Conservation (phyloP, 2,888 invertebrate genomes). For the Psylliodes chrysocephalus region DNA sequence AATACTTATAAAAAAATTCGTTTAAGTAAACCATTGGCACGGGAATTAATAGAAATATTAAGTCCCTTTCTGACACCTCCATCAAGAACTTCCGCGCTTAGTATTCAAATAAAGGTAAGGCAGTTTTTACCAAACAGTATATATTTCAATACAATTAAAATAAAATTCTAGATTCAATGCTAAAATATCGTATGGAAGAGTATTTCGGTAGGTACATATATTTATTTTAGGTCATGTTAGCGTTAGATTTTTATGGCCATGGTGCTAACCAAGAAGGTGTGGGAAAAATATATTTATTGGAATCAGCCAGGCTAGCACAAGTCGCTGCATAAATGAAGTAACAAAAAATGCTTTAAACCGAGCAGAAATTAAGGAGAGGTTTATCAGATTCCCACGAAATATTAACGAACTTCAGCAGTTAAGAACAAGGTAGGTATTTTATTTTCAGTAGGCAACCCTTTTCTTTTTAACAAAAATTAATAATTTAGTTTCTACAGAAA, state of each 20-base stretch:
- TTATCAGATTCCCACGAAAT: conserved; percentile 1
- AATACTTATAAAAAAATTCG: no score
- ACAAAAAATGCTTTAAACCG: conserved; percentile 13
- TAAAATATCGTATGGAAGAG: not conserved
- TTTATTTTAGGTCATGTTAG: not conserved
- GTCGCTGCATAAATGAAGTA: conserved; percentile 7
- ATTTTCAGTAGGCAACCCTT: no score
- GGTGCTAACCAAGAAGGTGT: conserved; percentile 5
- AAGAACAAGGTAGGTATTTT: conserved; percentile 10
- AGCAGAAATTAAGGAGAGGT: not conserved
- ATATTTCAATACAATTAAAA: no score
- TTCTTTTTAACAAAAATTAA: not conserved
- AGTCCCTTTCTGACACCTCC: conserved; percentile 2
- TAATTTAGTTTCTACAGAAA: not conserved
- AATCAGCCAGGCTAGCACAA: conserved; percentile 3
- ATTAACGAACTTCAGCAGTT: conserved; percentile 4
- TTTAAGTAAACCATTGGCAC: no score
- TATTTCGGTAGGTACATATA: not conserved
- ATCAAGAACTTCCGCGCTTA: not conserved
- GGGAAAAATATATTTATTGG: not conserved
- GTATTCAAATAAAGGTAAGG: conserved; percentile 6
- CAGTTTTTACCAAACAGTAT: not conserved
- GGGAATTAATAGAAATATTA: no score
- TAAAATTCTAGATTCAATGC: not conserved
- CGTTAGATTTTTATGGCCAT: conserved; percentile 12